Percentiles rank a stretch among this genome's conserved stretches.
These are phyloP conservation scores for Rhinoptilus africanus DNA, from an alignment of 2,113 vertebrate genomes.

Conservation along the genomic window DNA sequence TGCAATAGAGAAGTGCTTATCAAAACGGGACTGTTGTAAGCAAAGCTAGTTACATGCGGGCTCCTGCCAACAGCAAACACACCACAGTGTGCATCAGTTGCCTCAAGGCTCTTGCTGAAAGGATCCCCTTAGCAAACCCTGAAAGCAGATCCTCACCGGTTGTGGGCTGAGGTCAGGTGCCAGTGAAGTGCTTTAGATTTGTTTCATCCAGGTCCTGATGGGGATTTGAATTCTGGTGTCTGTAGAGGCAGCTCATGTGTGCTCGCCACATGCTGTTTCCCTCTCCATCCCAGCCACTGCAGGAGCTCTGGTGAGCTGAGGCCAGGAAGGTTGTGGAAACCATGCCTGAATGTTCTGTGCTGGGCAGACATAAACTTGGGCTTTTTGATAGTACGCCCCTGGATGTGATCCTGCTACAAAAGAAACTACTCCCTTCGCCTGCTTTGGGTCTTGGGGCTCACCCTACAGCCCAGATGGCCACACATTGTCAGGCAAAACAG, in stretches of 20 bases:
- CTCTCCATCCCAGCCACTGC: not conserved
- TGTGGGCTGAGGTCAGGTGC: not conserved
- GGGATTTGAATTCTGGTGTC: not conserved
- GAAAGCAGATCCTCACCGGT: not conserved
- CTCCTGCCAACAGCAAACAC: not conserved
- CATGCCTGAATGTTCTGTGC: not conserved
- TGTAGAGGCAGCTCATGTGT: not conserved
- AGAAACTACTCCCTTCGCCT: not conserved
- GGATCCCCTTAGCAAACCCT: not conserved
- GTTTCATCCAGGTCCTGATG: not conserved
- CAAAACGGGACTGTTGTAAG: not conserved
- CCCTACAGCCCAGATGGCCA: not conserved
- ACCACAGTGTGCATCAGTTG: rapidly evolving
- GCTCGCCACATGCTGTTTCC: not conserved
- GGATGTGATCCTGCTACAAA: not conserved
- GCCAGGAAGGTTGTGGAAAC: not conserved
- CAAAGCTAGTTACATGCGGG: rapidly evolving
- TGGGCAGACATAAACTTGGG: not conserved
- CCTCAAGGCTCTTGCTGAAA: not conserved
- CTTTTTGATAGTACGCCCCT: not conserved
- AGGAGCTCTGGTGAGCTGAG: not conserved
- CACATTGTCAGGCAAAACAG: not conserved
- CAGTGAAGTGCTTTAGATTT: not conserved
- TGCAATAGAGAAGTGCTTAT: not conserved
- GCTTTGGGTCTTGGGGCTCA: not conserved